These are phyloP conservation scores for Panulirus ornatus DNA, from an alignment of 1,140 invertebrate species.

Conservation along the genomic window DNA sequence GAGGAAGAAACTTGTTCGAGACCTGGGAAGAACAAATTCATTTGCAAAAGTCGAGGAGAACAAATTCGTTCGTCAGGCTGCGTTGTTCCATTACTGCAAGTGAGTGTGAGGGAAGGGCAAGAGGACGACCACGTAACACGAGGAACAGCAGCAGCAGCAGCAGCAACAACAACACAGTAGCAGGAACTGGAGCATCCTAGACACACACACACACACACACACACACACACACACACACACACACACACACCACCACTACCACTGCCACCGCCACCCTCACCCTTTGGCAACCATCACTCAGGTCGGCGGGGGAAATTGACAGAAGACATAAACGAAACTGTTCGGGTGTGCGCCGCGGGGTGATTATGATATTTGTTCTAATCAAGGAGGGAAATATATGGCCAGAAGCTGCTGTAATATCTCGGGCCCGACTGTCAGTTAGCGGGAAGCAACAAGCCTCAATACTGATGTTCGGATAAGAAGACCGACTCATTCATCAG, in stretches of 20 bases:
- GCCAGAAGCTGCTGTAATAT: neutral
- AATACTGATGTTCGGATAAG: conserved; percentile 10
- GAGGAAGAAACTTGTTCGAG: too few species aligned
- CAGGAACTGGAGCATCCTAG: neutral
- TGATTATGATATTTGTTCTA: conserved; percentile 5
- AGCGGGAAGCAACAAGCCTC: neutral
- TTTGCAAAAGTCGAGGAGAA: too few species aligned
- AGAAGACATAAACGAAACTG: too few species aligned
- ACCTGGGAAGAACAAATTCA: too few species aligned
- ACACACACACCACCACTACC: neutral
- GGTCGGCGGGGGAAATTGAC: too few species aligned
- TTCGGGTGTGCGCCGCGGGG: neutral
- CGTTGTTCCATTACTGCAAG: too few species aligned
- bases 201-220: conserved; percentile 8
- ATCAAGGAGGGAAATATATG: neutral
- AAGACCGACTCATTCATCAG: neutral
- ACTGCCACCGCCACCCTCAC: neutral
- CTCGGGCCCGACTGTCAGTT: neutral
- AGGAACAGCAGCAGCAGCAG: neutral
- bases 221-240: neutral
- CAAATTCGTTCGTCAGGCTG: too few species aligned
- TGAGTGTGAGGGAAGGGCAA: too few species aligned
- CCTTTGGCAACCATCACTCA: too few species aligned
- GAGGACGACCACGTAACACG: too few species aligned
- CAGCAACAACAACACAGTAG: neutral